A percentile compares a stretch with the other conserved stretches of the same genome.
Evolutionary conservation across 2,113 vertebrate species (phyloP).

Genomic region (Butorides virescens): DNA sequence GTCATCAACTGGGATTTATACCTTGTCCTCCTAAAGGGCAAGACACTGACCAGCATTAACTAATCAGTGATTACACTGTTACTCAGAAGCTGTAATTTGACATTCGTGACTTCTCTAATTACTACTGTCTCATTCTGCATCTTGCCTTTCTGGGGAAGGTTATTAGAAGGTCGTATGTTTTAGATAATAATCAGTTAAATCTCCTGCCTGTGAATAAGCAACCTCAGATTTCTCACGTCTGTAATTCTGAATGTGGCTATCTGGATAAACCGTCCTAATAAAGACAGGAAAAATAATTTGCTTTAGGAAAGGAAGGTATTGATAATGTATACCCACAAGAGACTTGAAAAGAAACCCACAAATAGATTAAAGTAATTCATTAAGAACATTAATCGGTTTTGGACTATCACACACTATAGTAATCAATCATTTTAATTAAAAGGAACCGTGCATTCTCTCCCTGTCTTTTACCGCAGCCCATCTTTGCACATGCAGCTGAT

Average conservation of each 20-base stretch:
- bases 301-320: slow-evolving; percentile 4
- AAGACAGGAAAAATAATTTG: background rate
- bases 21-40: background rate
- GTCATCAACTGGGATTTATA: background rate
- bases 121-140: background rate
- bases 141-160: slow-evolving; percentile 6
- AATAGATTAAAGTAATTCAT: slow-evolving; percentile 36
- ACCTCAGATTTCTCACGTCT: background rate
- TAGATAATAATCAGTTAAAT: background rate
- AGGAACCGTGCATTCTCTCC: background rate
- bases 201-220: background rate
- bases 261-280: background rate
- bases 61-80: background rate
- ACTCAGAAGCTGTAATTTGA: background rate
- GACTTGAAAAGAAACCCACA: background rate
- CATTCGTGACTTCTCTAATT: background rate
- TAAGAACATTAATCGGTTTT: slow-evolving; percentile 43
- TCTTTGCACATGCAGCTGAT: background rate
- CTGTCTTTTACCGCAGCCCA: background rate
- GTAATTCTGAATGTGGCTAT: background rate
- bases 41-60: background rate
- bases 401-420: background rate
- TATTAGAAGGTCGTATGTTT: background rate
- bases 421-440: slow-evolving; percentile 63
- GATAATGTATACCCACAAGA: background rate